Conservation (phyloP, 1,140 invertebrate genomes). For the Aphelinus certus region DNA sequence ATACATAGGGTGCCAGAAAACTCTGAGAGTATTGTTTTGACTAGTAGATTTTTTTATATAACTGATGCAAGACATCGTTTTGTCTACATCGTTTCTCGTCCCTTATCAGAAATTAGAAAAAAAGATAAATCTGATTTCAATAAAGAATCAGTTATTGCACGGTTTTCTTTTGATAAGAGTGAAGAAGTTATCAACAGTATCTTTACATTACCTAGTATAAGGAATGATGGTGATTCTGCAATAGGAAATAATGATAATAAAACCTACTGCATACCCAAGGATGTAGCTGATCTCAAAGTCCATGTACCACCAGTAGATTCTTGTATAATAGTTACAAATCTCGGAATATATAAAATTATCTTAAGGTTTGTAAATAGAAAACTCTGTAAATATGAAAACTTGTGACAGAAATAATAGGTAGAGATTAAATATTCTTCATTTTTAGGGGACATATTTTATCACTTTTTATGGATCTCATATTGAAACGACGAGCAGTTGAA, state of each 20-base stretch:
- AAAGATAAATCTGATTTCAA: conserved; percentile 71
- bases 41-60: conserved; percentile 72
- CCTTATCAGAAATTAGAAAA: conserved; percentile 69
- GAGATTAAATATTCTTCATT: conserved; percentile 36
- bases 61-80: conserved; percentile 64
- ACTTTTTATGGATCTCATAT: conserved; percentile 74
- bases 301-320: conserved; percentile 69
- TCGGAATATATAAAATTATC: conserved; percentile 74
- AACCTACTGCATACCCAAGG: conserved; percentile 60
- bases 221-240: conserved; percentile 53
- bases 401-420: background rate
- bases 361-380: conserved; percentile 66
- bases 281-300: conserved; percentile 66
- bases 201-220: conserved; percentile 62
- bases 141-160: conserved; percentile 64
- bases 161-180: conserved; percentile 67
- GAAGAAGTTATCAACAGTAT: conserved; percentile 64
- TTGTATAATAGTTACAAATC: conserved; percentile 77
- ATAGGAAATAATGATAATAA: conserved; percentile 52
- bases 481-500: conserved; percentile 68
- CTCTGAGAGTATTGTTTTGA: conserved; percentile 68
- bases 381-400: conserved; percentile 2
- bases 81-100: conserved; percentile 70
- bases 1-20: conserved; percentile 75
- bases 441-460: conserved; percentile 71